Evolutionary conservation across 2,797 vertebrate species (phyloP).

Genomic region (Rhynchonycteris naso): DNA sequence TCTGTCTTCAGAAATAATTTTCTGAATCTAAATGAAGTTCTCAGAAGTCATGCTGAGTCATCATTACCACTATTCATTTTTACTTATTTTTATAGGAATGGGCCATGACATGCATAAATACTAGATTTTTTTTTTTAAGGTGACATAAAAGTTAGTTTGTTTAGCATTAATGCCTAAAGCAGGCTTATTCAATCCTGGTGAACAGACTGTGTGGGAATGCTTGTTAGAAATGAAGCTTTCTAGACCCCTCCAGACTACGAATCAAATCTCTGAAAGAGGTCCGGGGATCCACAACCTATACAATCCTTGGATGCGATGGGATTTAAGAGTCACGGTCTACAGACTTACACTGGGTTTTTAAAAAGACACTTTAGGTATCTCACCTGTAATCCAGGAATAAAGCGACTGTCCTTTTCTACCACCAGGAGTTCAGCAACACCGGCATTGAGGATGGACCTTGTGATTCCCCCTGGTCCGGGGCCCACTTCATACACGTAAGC

Average conservation of each 20-base stretch:
- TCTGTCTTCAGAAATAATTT: conserved; percentile 3
- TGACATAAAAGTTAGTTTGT: neutral
- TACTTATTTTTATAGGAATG: conserved; percentile 5
- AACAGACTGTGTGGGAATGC: neutral
- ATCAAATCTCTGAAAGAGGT: neutral
- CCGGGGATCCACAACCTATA: neutral
- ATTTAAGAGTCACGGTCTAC: neutral
- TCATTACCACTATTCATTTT: neutral
- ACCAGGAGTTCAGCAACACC: conserved; percentile 91
- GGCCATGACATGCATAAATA: neutral
- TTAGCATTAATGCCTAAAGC: neutral
- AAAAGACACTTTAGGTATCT: neutral
- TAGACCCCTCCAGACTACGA: neutral
- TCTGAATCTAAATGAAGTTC: neutral
- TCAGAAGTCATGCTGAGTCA: conserved; percentile 36
- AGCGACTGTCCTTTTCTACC: conserved; percentile 96
- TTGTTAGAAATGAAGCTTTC: neutral
- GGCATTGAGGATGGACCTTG: conserved; percentile 94
- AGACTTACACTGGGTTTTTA: neutral
- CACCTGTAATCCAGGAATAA: conserved; percentile 97
- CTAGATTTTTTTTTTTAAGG: neutral
- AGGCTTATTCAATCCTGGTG: neutral
- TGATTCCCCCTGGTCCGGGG: conserved; percentile 96
- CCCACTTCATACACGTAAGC: conserved; percentile 96
- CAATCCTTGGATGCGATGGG: neutral